Evolutionary conservation across 2,888 invertebrate genomes (phyloP), one percentile per base, ranked within the genome.

Genomic region (Ptychoptera contaminata): DNA sequence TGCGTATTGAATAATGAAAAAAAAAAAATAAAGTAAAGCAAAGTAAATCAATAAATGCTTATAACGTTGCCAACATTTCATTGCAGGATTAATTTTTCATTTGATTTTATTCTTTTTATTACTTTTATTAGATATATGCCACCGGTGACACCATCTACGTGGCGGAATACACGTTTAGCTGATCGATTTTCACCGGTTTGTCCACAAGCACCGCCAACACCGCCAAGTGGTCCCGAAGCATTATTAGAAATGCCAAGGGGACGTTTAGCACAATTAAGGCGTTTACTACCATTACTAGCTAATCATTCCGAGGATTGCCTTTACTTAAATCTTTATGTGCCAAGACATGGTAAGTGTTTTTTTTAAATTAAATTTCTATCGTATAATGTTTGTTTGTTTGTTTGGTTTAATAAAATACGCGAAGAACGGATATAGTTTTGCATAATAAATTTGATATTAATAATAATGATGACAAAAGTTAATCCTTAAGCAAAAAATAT

Each of bases 271-370:
- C 84, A 91, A 63, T 74, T 94, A 48, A 82, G 87, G 59, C 79
- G 85, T 50, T 70, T 96, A 54, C 67, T 84, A 55, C 87, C 90
- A 14, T 70, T 86, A 53, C 74, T 96, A 47, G 77, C 79, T 58
- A 88, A 93, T 63, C 93, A 96, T 71, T 90, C 87, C 65, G 97
- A 97, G 71, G 96, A 97, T 73, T 97, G 97, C 65, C 81, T 97
- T 56, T 93, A 91, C 67, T 79, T 97, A 62, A 97, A 97, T 71
- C 77, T 97, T 54, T 97, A 92, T 70, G 88, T 92, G 52, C 96
- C 96, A 50, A 76, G 84, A 56, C 74, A 72, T 42, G 42, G 42
- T 42, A 42, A 42, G 42, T 42, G n/a, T 23, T 23, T 23, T 23
- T 5, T 23, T 23, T 23, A 23, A 23, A 23, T 23, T 23, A 23